Base-by-base conservation (phyloP, 1,140 invertebrate genomes). In the Harpegnathos saltator region DNA sequence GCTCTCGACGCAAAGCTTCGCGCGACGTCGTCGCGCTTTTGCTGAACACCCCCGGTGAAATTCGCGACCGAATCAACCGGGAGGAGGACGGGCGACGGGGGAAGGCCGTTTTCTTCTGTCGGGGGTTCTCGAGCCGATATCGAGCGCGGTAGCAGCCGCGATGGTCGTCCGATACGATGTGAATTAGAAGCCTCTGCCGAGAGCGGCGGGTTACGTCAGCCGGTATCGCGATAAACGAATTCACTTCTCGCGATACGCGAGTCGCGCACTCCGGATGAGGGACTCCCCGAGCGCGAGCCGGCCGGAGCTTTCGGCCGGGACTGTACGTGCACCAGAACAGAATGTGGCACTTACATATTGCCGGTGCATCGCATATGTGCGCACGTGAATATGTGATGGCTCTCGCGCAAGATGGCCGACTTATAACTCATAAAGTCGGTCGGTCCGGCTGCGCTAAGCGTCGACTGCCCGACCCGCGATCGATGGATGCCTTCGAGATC, bases 391-490 rank as follows among this genome's bases (percentile, higher is more conserved):
- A 92, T 91, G 89, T 85, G 91, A 93, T 92, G 90, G 87, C 89
- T 91, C 84, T 85, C 66, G 89, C 66, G 89, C 89, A 93, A 94
- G 91, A 94, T 94, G 93, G 92, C 93, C 91, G 92, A 92, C 92
- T 93, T 93, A 92, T 92, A 93, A 93, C 90, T 93, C 92, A 92
- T 93, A 93, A 94, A 93, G 90, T 93, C 88, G 88, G 88, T 89
- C 85, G 88, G 85, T 66, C 82, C 86, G 84, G 81, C 87, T 89
- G 85, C 88, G 88, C 88, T 88, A 89, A 89, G 87, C 85, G 89
- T 83, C 86, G 85, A 85, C 85, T 87, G 85, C 85, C 77, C 88
- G 85, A 88, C 80, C 87, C 81, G 85, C 91, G 92, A 93, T 93
- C 92, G 92, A 92, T 92, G 90, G 87, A 90, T 91, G 89, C 84